Base-by-base conservation (phyloP, 2,888 invertebrate genomes). In the Parelbella ahira region DNA sequence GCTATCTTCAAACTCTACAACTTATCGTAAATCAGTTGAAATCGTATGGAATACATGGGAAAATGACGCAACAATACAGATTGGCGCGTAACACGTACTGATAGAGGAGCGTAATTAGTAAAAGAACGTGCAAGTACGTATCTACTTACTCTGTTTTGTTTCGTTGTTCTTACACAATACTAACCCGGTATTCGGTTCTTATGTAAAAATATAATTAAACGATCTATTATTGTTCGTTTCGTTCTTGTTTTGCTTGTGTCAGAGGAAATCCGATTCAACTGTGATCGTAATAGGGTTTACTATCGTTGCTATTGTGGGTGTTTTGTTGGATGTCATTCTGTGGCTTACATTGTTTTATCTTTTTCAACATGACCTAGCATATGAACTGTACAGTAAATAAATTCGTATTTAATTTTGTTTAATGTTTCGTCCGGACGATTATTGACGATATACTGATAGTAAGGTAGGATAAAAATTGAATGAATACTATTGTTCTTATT, bases 161-260 rank as follows among this genome's bases (percentile, higher is more conserved):
- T 37, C 29, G 11, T 20, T 20, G 28, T 21, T 3, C 8, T 37
- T 37, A 15, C 28, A 23, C 24, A 39, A 30, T 7, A 30, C 6
- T 15, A 30, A 8, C 8, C 19, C 10, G 30, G 24, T 41, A 41
- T 27, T 32, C 33, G n/a, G 20, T 10, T 19, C 20, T 33, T 41
- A 33, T 39, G 25, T 39, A 39, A 32, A 32, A 39, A 25, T 20
- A n/a, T 33, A 33, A 41, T 41, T 41, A 41, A 33, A 27, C 21
- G 13, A 27, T 33, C 39, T n/a, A n/a, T n/a, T 27, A 27, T 41
- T 33, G n/a, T 41, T 12, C n/a, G 6, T 33, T 33, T 13, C 20
- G 19, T 19, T 23, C 9, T 25, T 9, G 1, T 4, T 10, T 10
- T 25, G 9, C 8, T n/a, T n/a, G 15, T 36, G 18, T 30, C 11